phyloP scores from a whole-genome alignment of 2,113 vertebrate species.

The Aegithalos caudatus region DNA sequence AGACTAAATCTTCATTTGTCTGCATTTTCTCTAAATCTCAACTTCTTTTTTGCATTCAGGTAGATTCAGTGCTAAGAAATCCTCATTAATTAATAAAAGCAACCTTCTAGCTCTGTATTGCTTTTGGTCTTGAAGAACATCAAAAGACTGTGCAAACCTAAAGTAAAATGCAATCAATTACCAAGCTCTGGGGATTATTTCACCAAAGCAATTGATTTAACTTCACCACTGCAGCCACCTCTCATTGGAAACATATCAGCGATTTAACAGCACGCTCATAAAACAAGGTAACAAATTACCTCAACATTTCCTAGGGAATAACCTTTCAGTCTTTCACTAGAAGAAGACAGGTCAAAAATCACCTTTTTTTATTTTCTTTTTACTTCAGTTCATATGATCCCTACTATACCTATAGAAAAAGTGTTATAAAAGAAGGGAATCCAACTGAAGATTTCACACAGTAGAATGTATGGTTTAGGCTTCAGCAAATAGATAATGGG shows the following conservation, averaged over 20 bases:
- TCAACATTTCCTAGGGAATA: background rate
- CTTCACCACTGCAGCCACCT: background rate
- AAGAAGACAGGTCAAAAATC: background rate
- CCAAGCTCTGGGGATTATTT: background rate
- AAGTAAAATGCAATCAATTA: slow-evolving; percentile 10
- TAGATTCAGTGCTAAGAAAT: background rate
- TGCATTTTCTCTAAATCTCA: background rate
- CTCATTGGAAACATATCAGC: background rate
- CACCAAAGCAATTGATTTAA: slow-evolving; percentile 29
- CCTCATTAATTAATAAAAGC: background rate
- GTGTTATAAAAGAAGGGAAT: background rate
- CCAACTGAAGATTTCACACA: background rate
- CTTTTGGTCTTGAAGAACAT: background rate
- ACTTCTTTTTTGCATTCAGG: background rate
- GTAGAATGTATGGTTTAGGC: background rate
- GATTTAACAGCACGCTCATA: background rate
- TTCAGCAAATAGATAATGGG: background rate
- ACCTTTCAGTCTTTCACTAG: background rate
- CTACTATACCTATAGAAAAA: background rate
- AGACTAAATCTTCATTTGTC: background rate
- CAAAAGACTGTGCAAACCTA: background rate
- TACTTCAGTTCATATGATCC: background rate
- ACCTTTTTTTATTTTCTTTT: background rate
- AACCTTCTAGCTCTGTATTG: background rate
- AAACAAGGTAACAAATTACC: background rate